A percentile compares a stretch with the other conserved stretches of the same genome.
These are phyloP conservation scores for Nestor notabilis DNA, from an alignment of 2,113 vertebrate species.

Conservation along the genomic window DNA sequence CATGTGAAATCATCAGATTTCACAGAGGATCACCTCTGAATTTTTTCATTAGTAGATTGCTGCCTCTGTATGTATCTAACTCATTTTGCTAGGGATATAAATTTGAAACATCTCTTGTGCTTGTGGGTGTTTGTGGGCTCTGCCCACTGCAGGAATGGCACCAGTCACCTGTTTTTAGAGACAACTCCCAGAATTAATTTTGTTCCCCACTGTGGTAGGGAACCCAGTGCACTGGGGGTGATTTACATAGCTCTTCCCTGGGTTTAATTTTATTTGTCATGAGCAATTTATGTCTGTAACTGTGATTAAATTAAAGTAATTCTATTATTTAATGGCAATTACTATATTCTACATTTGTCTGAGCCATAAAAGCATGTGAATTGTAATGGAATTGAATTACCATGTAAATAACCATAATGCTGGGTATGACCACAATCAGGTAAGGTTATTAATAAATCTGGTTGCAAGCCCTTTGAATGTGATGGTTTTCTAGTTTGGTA, in stretches of 20 bases:
- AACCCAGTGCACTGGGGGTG: not conserved
- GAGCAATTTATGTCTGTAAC: not conserved
- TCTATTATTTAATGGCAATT: not conserved
- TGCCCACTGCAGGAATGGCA: not conserved
- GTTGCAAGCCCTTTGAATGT: not conserved
- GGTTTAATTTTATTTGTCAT: slow-evolving; percentile 7
- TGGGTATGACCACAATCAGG: not conserved
- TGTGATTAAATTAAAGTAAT: slow-evolving; percentile 30
- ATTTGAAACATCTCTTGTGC: not conserved
- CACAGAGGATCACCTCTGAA: not conserved
- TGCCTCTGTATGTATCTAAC: not conserved
- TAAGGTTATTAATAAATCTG: not conserved
- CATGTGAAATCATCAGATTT: no score
- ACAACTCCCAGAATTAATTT: not conserved
- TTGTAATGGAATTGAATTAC: not conserved
- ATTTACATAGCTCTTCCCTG: not conserved
- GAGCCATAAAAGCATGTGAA: not conserved
- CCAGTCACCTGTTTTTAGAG: not conserved
- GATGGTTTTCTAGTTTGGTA: not conserved
- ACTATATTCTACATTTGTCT: not conserved
- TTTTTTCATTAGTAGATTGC: not conserved
- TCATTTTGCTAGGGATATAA: not conserved
- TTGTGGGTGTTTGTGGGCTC: not conserved
- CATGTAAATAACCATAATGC: not conserved
- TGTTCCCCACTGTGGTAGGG: not conserved